Evolutionary conservation across 2,797 vertebrate species (phyloP).

Genomic region (Syndactyla subalaris): DNA sequence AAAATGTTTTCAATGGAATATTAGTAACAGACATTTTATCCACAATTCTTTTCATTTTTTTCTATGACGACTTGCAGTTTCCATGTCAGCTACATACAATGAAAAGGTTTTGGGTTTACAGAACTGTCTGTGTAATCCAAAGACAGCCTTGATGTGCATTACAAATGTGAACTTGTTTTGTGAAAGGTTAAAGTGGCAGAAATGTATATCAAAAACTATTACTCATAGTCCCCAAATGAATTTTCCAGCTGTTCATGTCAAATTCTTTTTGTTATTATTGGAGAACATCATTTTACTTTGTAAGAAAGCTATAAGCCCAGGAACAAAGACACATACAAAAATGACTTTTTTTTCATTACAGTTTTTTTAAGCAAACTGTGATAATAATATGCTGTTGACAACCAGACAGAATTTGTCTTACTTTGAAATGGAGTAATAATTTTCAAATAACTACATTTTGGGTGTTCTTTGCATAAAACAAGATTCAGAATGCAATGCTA

Average conservation of each 20-base stretch:
- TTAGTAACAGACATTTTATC: neutral
- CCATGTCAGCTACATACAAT: neutral
- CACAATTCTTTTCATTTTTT: neutral
- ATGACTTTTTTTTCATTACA: too few species aligned
- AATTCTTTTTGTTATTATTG: slow-evolving; percentile 19
- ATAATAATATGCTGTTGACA: neutral
- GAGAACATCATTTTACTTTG: slow-evolving; percentile 24
- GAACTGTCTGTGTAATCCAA: slow-evolving; percentile 58
- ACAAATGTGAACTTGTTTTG: slow-evolving; percentile 45
- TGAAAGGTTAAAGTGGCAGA: slow-evolving; percentile 39
- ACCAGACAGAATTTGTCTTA: neutral
- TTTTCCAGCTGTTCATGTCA: slow-evolving; percentile 40
- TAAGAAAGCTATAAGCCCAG: neutral
- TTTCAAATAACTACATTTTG: neutral
- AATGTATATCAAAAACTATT: neutral
- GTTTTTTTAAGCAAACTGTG: neutral
- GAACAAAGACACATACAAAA: neutral
- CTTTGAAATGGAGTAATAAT: neutral
- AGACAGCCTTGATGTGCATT: neutral
- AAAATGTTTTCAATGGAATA: neutral
- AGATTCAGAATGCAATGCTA: neutral
- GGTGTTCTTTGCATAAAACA: neutral
- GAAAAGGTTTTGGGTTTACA: slow-evolving; percentile 29
- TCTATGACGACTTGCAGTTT: slow-evolving; percentile 24
- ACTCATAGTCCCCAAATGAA: slow-evolving; percentile 26